These are phyloP conservation scores for Achroia grisella DNA, from an alignment of 1,140 invertebrate species.

Conservation along the genomic window DNA sequence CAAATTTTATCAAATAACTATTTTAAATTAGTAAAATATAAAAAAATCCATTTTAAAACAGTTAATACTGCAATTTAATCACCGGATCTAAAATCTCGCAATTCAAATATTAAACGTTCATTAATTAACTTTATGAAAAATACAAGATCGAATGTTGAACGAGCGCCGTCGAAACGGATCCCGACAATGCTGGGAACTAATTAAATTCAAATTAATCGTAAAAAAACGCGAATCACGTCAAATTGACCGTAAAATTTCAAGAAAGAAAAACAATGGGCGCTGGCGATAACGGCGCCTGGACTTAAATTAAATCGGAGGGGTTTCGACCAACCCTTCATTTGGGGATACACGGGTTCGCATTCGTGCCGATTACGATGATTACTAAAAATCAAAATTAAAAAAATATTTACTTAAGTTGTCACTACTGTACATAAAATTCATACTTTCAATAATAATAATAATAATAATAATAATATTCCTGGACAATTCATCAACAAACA, in stretches of 20 bases:
- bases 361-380: background rate
- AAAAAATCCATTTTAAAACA: too few relatives aligned
- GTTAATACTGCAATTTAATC: background rate
- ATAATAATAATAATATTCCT: too few relatives aligned
- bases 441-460: too few relatives aligned
- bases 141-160: too few relatives aligned
- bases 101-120: too few relatives aligned
- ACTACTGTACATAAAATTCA: too few relatives aligned
- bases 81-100: background rate
- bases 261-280: conserved; percentile 68
- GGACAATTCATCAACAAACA: too few relatives aligned
- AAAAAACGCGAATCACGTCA: conserved; percentile 65
- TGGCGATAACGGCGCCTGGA: conserved; percentile 57
- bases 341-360: conserved; percentile 30
- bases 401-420: too few relatives aligned
- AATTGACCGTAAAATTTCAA: conserved; percentile 68
- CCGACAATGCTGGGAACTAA: conserved; percentile 43
- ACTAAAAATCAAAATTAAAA: too few relatives aligned
- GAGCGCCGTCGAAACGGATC: background rate
- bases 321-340: conserved; percentile 63
- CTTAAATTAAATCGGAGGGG: conserved; percentile 67
- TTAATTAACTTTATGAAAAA: too few relatives aligned
- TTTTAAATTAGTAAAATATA: too few relatives aligned
- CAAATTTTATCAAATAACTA: too few relatives aligned
- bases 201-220: conserved; percentile 68